Percentiles rank a stretch among this genome's conserved stretches.
phyloP scores from a whole-genome alignment of 2,888 invertebrate species.

The Lepidochitona cinerea region DNA sequence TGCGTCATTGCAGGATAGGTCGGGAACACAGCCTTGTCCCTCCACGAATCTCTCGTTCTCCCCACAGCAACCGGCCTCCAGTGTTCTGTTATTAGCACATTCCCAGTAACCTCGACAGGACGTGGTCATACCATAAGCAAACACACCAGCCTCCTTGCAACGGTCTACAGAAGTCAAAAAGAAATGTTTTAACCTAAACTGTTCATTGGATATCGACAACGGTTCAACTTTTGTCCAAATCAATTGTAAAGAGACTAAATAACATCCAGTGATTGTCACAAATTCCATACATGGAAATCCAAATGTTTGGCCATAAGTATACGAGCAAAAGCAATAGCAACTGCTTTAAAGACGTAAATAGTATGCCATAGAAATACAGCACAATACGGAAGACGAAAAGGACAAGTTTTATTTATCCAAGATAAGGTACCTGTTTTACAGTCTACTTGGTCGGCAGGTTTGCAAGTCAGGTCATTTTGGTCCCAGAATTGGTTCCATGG shows the following conservation, averaged over 20 bases:
- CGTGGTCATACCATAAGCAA: neutral
- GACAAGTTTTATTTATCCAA: no score
- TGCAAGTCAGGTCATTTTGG: neutral
- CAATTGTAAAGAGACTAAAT: no score
- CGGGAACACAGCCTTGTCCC: neutral
- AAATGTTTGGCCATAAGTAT: no score
- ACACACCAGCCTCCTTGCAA: neutral
- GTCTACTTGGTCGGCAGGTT: neutral
- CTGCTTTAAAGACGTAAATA: no score
- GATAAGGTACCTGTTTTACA: neutral
- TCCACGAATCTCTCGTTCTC: neutral
- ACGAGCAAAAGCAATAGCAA: no score
- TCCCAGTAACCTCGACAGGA: neutral
- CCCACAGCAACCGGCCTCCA: neutral
- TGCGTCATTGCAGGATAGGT: neutral
- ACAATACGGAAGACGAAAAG: no score
- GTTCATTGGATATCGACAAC: no score
- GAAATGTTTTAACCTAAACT: neutral
- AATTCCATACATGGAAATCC: no score
- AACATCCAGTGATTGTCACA: no score
- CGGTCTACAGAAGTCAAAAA: neutral
- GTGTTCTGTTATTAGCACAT: neutral
- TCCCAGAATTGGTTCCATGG: neutral
- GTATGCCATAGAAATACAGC: no score
- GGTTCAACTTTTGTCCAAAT: no score